phyloP scores from a whole-genome alignment of 2,113 vertebrate genomes.

The Melospiza melodia region DNA sequence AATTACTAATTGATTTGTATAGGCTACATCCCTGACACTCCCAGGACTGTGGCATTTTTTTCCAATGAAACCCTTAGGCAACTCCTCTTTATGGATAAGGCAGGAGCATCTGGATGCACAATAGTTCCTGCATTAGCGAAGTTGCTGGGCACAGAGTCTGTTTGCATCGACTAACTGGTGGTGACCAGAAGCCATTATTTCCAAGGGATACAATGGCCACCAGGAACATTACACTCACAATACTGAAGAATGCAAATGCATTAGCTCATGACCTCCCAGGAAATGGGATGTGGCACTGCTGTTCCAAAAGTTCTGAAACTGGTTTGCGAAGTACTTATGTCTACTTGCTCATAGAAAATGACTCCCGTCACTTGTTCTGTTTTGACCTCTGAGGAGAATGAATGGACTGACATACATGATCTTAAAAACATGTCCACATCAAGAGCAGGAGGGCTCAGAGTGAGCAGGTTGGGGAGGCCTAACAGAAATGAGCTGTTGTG shows the following conservation, averaged over 20 bases:
- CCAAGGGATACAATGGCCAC: conserved; percentile 65
- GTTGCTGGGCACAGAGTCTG: conserved; percentile 44
- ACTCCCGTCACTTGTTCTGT: conserved; percentile 48
- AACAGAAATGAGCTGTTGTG: not conserved
- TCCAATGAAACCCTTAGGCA: conserved; percentile 20
- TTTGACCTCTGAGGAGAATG: conserved; percentile 57
- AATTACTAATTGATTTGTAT: conserved; percentile 61
- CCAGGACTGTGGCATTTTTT: conserved; percentile 37
- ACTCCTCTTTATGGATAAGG: conserved; percentile 27
- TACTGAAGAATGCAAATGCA: conserved; percentile 60
- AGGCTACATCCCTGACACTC: conserved; percentile 51
- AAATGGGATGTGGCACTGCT: conserved; percentile 49
- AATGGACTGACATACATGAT: not conserved
- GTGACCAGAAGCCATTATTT: conserved; percentile 73
- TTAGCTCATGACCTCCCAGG: conserved; percentile 73
- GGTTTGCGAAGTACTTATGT: conserved; percentile 39
- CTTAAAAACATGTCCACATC: not conserved
- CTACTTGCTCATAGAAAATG: conserved; percentile 37
- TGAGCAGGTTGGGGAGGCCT: not conserved
- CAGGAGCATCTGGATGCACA: conserved; percentile 24
- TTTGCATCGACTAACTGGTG: conserved; percentile 58
- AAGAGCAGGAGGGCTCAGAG: not conserved
- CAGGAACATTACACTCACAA: conserved; percentile 61
- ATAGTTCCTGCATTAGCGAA: conserved; percentile 59
- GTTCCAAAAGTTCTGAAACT: conserved; percentile 66